Evolutionary conservation across 2,888 invertebrate species (phyloP), one percentile per base, ranked within the genome.

Genomic region (Acrocyrtus sp.): DNA sequence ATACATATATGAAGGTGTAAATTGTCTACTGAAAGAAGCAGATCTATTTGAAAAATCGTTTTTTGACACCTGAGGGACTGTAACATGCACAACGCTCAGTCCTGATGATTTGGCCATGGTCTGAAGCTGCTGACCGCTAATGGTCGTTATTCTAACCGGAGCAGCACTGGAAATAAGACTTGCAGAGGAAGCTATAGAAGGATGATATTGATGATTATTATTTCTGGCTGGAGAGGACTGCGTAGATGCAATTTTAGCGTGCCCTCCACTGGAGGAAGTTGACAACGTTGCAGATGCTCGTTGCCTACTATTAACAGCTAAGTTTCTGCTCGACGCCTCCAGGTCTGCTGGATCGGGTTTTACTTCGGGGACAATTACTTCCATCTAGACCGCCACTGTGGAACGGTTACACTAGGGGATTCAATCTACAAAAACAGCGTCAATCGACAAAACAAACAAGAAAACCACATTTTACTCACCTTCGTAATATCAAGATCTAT

Each of bases 21-120:
- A 45, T 15, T 45, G n/a, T n/a, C 45, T 45, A n/a, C 6, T 12
- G 6, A n/a, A 24, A 50, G 15, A 22, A 50, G 24, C 8, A 22
- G 22, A 21, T 50, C 50, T 10, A n/a, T n/a, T n/a, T n/a, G n/a
- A n/a, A n/a, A n/a, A n/a, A n/a, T n/a, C n/a, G n/a, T n/a, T 41
- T 56, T 54, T 47, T 39, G 54, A 72, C 79, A 82, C 80, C 81
- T 82, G 81, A 83, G 90, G 91, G 84, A 91, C 85, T 80, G 92
- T 90, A 84, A 95, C 91, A 88, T 95, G 95, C 85, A 95, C 93
- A 87, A 95, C 92, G 87, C 92, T 93, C 86, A 88, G 87, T 86
- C 84, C 86, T 87, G 83, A 87, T 85, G 84, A 81, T 81, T 81
- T 81, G 77, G 81, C 81, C 81, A 81, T 81, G 76, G 81, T 79